phyloP scores from a whole-genome alignment of 2,888 invertebrate species.

The Catocala nupta region DNA sequence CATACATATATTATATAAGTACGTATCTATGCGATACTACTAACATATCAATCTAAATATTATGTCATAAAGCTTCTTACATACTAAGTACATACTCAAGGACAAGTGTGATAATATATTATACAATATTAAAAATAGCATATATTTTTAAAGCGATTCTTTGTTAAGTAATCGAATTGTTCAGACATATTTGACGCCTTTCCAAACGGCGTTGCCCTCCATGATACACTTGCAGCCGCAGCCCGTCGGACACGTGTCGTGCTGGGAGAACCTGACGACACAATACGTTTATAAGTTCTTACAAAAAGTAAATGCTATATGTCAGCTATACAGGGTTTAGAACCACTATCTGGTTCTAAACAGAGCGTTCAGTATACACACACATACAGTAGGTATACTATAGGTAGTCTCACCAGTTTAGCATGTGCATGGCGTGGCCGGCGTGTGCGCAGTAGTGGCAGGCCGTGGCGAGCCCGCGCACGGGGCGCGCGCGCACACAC shows the following conservation, averaged over 20 bases:
- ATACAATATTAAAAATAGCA: too few relatives aligned
- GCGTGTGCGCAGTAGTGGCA: too few relatives aligned
- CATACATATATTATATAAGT: too few relatives aligned
- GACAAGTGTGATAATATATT: too few relatives aligned
- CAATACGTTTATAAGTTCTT: conserved; percentile 21
- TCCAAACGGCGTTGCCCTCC: conserved; percentile 86
- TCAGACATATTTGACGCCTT: conserved; percentile 76
- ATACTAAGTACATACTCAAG: neutral
- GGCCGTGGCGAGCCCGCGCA: too few relatives aligned
- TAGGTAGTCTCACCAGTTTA: conserved; percentile 49
- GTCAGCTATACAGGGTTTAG: too few relatives aligned
- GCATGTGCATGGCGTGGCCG: conserved; percentile 95
- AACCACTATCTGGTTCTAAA: too few relatives aligned
- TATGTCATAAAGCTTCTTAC: neutral
- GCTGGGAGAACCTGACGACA: conserved; percentile 81
- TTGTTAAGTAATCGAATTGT: neutral
- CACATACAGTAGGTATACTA: conserved; percentile 26
- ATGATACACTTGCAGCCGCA: conserved; percentile 96
- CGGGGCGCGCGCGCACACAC: conserved; percentile 90
- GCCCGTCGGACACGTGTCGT: conserved; percentile 94
- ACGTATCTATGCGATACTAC: too few relatives aligned
- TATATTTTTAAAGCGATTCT: too few relatives aligned
- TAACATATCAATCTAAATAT: too few relatives aligned
- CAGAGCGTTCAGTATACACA: conserved; percentile 86
- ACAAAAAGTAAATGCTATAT: too few relatives aligned